These are phyloP conservation scores for Apistogramma diplotaenia DNA, from an alignment of 2,113 vertebrate genomes.

Conservation along the genomic window DNA sequence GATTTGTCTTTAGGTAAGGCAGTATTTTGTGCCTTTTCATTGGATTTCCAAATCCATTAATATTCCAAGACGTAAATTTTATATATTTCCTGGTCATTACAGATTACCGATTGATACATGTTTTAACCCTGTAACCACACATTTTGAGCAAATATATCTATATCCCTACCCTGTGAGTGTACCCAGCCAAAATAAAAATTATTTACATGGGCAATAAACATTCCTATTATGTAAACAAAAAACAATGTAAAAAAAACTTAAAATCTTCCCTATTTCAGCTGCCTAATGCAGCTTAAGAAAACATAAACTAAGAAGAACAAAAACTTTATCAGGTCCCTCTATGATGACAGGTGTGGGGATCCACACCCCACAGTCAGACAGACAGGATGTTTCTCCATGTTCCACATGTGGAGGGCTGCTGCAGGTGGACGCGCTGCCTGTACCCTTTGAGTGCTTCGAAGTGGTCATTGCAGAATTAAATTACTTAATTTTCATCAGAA, in stretches of 20 bases:
- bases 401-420: too few species aligned
- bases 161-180: neutral
- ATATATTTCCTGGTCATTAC: neutral
- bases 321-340: neutral
- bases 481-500: too few species aligned
- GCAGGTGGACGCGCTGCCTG: too few species aligned
- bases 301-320: too few species aligned
- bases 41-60: neutral
- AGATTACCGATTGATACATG: neutral
- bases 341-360: neutral
- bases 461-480: too few species aligned
- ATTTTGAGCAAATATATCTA: neutral
- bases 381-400: too few species aligned
- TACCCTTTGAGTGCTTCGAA: too few species aligned
- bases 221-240: neutral
- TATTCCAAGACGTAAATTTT: neutral
- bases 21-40: neutral
- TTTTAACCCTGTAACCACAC: neutral
- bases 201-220: neutral
- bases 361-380: neutral
- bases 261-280: too few species aligned
- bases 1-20: neutral
- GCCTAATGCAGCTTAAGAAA: too few species aligned
- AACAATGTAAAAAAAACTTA: neutral
- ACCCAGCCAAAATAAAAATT: neutral